phyloP scores from a whole-genome alignment of 2,113 vertebrate species.

The Poeciliopsis occidentalis region DNA sequence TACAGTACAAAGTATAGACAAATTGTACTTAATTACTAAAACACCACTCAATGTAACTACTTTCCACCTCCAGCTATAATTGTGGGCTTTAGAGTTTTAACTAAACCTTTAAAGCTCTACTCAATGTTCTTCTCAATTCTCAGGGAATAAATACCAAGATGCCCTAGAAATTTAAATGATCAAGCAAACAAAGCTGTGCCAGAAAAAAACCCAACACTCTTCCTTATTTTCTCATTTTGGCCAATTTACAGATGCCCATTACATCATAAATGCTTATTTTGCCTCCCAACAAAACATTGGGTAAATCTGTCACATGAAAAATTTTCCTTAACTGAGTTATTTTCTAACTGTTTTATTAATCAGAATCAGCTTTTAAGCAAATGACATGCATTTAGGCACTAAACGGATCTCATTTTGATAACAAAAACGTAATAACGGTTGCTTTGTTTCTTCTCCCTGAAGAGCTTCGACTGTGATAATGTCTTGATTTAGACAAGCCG shows the following conservation, averaged over 20 bases:
- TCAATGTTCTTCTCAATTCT: no score
- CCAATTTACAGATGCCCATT: not conserved
- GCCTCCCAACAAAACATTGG: not conserved
- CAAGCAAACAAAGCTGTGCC: no score
- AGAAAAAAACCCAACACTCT: not conserved
- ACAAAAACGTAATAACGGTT: not conserved
- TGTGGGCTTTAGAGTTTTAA: no score
- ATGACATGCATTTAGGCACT: not conserved
- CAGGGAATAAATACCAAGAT: not conserved
- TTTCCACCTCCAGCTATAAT: no score
- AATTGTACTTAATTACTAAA: no score
- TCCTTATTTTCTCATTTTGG: not conserved
- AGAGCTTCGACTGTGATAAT: not conserved
- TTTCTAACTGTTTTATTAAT: not conserved
- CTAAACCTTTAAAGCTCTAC: no score
- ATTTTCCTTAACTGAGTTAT: not conserved
- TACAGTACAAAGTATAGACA: no score
- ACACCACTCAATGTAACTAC: no score
- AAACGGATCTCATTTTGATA: not conserved
- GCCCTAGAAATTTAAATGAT: not conserved
- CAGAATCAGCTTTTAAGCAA: not conserved
- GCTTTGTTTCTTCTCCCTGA: not conserved
- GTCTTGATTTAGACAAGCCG: not conserved
- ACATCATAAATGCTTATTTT: not conserved
- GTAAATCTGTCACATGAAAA: not conserved